A percentile compares a stretch with the other conserved stretches of the same genome.
These are phyloP conservation scores for Toxostoma redivivum DNA, from an alignment of 2,113 vertebrate species.

Conservation along the genomic window DNA sequence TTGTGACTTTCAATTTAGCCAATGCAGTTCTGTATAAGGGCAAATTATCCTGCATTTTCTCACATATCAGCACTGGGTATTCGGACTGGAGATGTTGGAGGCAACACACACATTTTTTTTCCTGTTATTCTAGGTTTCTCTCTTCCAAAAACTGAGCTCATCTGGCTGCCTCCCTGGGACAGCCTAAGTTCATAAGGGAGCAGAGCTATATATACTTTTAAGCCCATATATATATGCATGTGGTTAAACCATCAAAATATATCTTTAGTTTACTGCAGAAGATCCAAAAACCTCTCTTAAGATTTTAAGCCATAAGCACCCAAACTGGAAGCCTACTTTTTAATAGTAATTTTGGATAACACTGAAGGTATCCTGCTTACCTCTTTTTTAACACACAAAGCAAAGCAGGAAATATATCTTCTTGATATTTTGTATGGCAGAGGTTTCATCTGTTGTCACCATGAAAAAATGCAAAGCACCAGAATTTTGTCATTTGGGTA, in stretches of 20 bases:
- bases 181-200: background rate
- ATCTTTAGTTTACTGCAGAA: background rate
- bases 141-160: background rate
- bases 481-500: background rate
- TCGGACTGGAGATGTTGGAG: background rate
- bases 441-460: rapidly evolving
- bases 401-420: background rate
- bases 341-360: background rate
- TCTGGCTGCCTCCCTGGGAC: background rate
- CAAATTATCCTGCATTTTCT: background rate
- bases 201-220: background rate
- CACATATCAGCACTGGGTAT: background rate
- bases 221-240: background rate
- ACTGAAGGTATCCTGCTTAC: background rate
- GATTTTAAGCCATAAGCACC: background rate
- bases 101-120: background rate
- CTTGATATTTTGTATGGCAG: background rate
- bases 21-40: background rate
- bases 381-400: background rate
- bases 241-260: background rate
- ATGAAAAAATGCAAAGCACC: background rate
- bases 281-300: background rate
- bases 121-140: background rate
- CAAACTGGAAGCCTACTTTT: background rate
- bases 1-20: background rate